A percentile compares a stretch with the other conserved stretches of the same genome.
phyloP scores from a whole-genome alignment of 2,888 invertebrate species.

The Nasonia oneida region DNA sequence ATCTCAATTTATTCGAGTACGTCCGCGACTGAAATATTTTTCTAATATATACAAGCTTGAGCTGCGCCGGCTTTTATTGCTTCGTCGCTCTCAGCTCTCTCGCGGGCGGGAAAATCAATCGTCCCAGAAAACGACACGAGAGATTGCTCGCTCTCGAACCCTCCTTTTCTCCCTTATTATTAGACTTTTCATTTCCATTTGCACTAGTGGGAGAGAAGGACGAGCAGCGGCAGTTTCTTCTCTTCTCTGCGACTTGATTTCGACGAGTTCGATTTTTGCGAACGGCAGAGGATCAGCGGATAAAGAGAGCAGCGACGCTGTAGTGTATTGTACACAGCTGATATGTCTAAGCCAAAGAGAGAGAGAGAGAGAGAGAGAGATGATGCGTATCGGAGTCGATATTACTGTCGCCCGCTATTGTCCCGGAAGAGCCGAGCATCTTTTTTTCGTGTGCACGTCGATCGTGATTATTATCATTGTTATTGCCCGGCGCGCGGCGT shows the following conservation, averaged over 20 bases:
- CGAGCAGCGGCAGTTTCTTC: not conserved
- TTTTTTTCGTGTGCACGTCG: no score
- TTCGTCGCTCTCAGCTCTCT: not conserved
- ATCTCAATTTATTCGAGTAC: slow-evolving; percentile 47
- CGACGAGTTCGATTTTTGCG: no score
- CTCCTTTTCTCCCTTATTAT: slow-evolving; percentile 17
- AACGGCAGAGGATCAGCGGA: no score
- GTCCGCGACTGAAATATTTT: slow-evolving; percentile 32
- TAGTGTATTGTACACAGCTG: no score
- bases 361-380: no score
- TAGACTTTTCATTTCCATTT: slow-evolving; percentile 51
- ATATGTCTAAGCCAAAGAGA: no score
- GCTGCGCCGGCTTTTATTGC: slow-evolving; percentile 19
- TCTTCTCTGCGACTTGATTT: not conserved
- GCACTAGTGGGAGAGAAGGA: not conserved
- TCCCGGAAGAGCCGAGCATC: no score
- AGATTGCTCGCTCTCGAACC: not conserved
- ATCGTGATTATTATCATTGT: no score
- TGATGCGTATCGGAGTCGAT: no score
- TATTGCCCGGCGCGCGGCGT: no score
- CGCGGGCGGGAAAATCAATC: slow-evolving; percentile 43
- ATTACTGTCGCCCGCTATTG: no score
- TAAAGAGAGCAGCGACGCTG: no score
- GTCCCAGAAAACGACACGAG: slow-evolving; percentile 19
- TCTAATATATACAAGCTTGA: slow-evolving; percentile 43